Conservation (phyloP, 2,113 vertebrate species). For the Macquaria australasica region DNA sequence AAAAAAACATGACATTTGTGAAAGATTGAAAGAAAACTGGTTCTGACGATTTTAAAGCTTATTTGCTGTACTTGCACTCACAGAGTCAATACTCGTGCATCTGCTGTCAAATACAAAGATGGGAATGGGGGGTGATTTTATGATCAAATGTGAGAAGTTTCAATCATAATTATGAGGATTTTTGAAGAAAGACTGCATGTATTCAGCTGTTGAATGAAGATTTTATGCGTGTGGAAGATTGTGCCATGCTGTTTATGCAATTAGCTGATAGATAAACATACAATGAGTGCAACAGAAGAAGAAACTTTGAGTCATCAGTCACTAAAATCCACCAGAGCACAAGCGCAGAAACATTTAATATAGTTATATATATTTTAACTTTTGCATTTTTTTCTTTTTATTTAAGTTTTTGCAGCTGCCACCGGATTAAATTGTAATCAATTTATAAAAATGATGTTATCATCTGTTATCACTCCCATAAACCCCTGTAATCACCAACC, state of each 20-base stretch:
- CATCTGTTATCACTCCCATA: background rate
- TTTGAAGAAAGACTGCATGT: conserved; percentile 6
- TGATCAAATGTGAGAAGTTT: background rate
- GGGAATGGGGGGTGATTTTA: background rate
- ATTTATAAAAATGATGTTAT: conserved; percentile 13
- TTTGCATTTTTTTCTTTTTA: background rate
- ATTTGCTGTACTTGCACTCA: background rate
- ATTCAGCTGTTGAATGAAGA: background rate
- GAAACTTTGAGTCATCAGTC: conserved; percentile 25
- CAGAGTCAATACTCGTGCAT: conserved; percentile 2
- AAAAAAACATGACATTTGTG: background rate
- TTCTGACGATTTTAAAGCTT: conserved; percentile 43
- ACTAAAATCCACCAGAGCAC: conserved; percentile 33
- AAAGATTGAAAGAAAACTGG: conserved; percentile 19
- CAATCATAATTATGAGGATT: background rate
- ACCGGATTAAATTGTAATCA: conserved; percentile 8
- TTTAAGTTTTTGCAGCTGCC: conserved; percentile 53
- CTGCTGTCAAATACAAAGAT: conserved; percentile 9
- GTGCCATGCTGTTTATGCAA: conserved; percentile 37
- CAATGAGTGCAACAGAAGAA: conserved; percentile 20
- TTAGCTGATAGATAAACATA: background rate
- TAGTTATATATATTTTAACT: background rate
- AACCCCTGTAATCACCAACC: background rate
- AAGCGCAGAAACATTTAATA: conserved; percentile 1
- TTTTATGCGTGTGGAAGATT: conserved; percentile 10